A percentile compares a stretch with the other conserved stretches of the same genome.
Conservation (phyloP, 2,797 vertebrate genomes). For the Acrossocheilus wenchowensis region DNA sequence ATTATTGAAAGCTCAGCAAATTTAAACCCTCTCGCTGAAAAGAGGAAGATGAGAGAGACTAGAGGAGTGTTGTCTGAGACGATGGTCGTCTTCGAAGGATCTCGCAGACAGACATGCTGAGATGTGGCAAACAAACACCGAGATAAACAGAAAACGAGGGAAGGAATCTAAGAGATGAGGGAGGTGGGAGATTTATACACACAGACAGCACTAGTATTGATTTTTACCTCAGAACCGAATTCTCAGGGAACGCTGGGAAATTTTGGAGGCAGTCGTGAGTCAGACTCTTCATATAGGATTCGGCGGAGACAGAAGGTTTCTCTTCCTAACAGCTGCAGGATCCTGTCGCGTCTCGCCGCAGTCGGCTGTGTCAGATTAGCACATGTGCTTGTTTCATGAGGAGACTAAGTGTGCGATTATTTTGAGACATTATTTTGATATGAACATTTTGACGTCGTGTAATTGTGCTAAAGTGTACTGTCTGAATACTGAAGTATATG, state of each 20-base stretch:
- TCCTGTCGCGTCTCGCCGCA: constrained; percentile 10
- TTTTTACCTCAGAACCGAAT: constrained; percentile 25
- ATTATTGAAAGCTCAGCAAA: constrained; percentile 61
- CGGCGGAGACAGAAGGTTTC: constrained; percentile 13
- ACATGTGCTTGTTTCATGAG: neutral
- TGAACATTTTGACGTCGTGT: neutral
- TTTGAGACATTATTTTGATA: neutral
- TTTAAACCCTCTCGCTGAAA: constrained; percentile 47
- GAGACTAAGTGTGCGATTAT: neutral
- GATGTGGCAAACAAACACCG: constrained; percentile 18
- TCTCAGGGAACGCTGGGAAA: constrained; percentile 32
- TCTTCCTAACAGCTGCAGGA: constrained; percentile 32
- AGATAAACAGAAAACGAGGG: constrained; percentile 6
- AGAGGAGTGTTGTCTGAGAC: constrained; percentile 9
- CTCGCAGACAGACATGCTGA: constrained; percentile 16
- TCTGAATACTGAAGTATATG: neutral
- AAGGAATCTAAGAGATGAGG: constrained; percentile 20
- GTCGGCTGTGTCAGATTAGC: constrained; percentile 31
- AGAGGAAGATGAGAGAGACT: constrained; percentile 34
- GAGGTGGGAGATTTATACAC: constrained; percentile 2
- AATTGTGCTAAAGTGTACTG: neutral
- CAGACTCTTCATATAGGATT: constrained; percentile 24
- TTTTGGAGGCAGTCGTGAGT: constrained; percentile 32
- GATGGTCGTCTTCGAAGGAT: constrained; percentile 1
- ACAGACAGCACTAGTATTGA: constrained; percentile 31